Base-by-base conservation (phyloP, 2,113 vertebrate species). In the Tychaedon coryphoeus region DNA sequence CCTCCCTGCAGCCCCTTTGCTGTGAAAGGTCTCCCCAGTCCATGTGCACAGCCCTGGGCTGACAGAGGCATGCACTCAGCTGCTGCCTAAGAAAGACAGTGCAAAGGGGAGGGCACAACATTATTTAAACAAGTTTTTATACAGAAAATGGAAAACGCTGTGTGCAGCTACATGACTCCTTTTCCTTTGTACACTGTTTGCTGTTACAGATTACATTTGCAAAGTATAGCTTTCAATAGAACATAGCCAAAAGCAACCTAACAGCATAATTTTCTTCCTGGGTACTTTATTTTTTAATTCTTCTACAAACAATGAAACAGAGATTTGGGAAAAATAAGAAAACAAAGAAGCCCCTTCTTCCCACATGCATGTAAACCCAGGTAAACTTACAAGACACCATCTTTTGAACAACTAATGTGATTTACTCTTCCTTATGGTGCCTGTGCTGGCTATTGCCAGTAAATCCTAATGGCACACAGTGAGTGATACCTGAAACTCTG, bases 171-270 rank as follows among this genome's bases (percentile, higher is more conserved):
- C 69, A 45, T 2, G 4, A 66, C 12, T 82, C 64, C 65, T n/a
- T 47, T 79, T 31, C 69, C 71, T 88, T 92, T 45, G 33, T 56
- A 77, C 33, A 28, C 53, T 24, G 8, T 93, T 79, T 26, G 34
- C 24, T 47, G 36, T 18, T 64, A 64, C 43, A 88, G 58, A 34
- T 64, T 72, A 56, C 12, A 38, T 85, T 81, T 94, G 72, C 83
- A 65, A 93, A 90, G 85, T 88, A 88, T 10, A 62, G 83, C 42
- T 80, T 92, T 86, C 90, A 43, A 33, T 23, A 45, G 4, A 90
- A 47, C 2, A 25, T 60, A 82, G 66, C 61, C 82, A 92, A 96
- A 97, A 92, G 94, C 76, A 92, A 96, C 60, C 79, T n/a, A 83
- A 89, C 58, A 10, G 86, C 51, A 7, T 51, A 23, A 57, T 88